These are phyloP conservation scores for Notodonta dromedarius DNA, from an alignment of 2,888 invertebrate species.

Conservation along the genomic window DNA sequence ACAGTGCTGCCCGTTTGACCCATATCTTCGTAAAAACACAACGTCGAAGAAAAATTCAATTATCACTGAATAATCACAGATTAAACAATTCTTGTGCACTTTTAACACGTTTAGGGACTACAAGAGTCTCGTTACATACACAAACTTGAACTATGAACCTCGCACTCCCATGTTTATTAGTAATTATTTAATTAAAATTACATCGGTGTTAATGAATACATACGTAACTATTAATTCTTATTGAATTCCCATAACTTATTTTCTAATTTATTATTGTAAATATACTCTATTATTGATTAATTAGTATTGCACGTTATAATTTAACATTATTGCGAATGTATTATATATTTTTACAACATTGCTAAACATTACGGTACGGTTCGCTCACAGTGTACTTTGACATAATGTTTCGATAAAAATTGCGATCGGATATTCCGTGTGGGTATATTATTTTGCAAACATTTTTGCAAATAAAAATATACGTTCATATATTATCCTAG, in stretches of 20 bases:
- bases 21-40: conserved; percentile 51
- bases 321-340: conserved; percentile 43
- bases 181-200: conserved; percentile 44
- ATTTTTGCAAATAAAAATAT: neutral
- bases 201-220: conserved; percentile 22
- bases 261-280: conserved; percentile 6
- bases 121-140: conserved; percentile 46
- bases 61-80: conserved; percentile 38
- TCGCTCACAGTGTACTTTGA: conserved; percentile 22
- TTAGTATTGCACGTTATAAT: conserved; percentile 41
- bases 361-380: conserved; percentile 22
- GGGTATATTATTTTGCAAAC: neutral
- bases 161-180: conserved; percentile 55
- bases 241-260: conserved; percentile 15
- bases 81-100: conserved; percentile 44
- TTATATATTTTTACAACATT: conserved; percentile 24
- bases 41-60: conserved; percentile 26
- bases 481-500: too few relatives aligned
- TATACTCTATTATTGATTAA: conserved; percentile 12
- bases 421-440: conserved; percentile 23
- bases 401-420: conserved; percentile 27
- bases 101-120: conserved; percentile 45
- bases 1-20: conserved; percentile 75
- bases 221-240: conserved; percentile 11
- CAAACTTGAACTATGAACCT: conserved; percentile 66